Conservation (phyloP, 2,797 vertebrate genomes). For the Siniperca undulata region DNA sequence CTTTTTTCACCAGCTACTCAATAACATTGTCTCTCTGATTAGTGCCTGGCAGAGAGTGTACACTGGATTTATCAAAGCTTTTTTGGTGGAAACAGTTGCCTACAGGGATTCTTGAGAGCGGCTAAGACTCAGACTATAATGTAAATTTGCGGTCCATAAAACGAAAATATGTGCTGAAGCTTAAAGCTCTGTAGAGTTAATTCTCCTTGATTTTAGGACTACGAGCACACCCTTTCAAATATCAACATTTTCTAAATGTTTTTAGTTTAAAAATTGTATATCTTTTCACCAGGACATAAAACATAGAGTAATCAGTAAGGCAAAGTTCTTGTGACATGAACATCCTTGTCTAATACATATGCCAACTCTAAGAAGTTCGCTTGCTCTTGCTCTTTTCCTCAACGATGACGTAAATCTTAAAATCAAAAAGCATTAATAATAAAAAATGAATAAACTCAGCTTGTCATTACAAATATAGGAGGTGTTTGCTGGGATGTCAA, state of each 20-base stretch:
- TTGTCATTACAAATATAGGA: constrained; percentile 16
- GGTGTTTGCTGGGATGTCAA: constrained; percentile 15
- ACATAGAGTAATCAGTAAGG: not conserved
- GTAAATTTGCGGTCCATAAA: constrained; percentile 25
- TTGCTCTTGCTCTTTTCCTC: not conserved
- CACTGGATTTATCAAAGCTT: constrained; percentile 35
- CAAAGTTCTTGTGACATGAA: not conserved
- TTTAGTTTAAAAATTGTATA: not conserved
- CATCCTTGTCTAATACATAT: not conserved
- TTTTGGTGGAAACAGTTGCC: constrained; percentile 36
- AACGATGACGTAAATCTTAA: not conserved
- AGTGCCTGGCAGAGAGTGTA: constrained; percentile 28
- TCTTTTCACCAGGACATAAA: constrained; percentile 1
- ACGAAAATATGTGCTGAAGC: constrained; percentile 22
- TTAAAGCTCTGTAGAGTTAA: constrained; percentile 21
- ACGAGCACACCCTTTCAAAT: not conserved
- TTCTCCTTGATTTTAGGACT: constrained; percentile 28
- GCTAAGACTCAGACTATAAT: constrained; percentile 33
- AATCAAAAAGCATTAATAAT: not conserved
- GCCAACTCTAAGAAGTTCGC: not conserved
- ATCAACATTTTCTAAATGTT: not conserved
- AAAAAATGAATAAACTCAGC: not conserved
- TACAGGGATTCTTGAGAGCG: constrained; percentile 30
- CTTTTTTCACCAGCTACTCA: constrained; percentile 13
- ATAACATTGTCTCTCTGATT: constrained; percentile 43